Percentiles rank a stretch among this genome's conserved stretches.
phyloP scores from a whole-genome alignment of 2,113 vertebrate species.

The Dascyllus trimaculatus region DNA sequence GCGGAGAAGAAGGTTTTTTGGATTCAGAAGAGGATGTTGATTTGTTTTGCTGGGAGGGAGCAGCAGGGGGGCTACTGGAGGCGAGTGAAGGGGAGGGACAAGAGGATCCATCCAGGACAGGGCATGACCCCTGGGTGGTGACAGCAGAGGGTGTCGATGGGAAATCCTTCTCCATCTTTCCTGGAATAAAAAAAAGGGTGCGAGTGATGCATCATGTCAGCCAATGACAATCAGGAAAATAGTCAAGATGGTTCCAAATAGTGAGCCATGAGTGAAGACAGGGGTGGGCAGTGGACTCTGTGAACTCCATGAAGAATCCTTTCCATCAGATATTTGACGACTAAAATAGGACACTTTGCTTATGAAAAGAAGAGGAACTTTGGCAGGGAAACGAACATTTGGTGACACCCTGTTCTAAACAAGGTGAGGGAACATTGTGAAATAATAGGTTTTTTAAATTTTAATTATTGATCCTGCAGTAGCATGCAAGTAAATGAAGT shows the following conservation, averaged over 20 bases:
- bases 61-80: slow-evolving; percentile 23
- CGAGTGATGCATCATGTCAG: not conserved
- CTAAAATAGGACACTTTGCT: slow-evolving; percentile 12
- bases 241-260: not conserved
- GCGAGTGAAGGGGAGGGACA: slow-evolving; percentile 18
- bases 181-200: slow-evolving; percentile 35
- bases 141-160: slow-evolving; percentile 30
- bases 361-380: not conserved
- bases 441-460: not conserved
- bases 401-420: not conserved
- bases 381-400: not conserved
- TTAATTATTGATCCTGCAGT: not conserved
- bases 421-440: not conserved
- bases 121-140: slow-evolving; percentile 35
- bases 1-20: not conserved
- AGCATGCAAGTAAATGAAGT: not conserved
- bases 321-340: not conserved
- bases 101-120: slow-evolving; percentile 35
- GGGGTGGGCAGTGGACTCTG: not conserved
- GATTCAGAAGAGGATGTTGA: slow-evolving; percentile 19
- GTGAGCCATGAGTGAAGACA: not conserved
- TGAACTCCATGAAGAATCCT: not conserved
- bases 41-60: slow-evolving; percentile 1
- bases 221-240: not conserved
- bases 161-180: slow-evolving; percentile 59